These are phyloP conservation scores for Eriosoma lanigerum DNA, from an alignment of 1,140 invertebrate genomes.

Conservation along the genomic window DNA sequence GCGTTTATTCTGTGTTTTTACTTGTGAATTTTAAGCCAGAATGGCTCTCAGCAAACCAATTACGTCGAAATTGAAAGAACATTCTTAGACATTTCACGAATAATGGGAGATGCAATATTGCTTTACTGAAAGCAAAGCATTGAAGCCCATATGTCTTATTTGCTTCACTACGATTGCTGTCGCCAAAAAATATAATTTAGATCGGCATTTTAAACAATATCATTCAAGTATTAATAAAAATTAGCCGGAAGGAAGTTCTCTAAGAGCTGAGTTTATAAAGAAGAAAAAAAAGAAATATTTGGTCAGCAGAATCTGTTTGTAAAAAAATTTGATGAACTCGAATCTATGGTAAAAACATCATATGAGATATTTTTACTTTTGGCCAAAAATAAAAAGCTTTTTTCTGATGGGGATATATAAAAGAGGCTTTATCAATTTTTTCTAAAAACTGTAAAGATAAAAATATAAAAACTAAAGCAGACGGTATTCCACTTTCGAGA, in stretches of 20 bases:
- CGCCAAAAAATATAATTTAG: neutral
- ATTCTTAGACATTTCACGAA: neutral
- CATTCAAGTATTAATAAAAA: neutral
- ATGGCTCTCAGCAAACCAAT: no score
- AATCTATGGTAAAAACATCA: neutral
- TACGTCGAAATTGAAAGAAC: no score
- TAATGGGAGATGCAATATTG: neutral
- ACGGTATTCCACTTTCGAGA: neutral
- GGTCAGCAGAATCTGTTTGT: no score
- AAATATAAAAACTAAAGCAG: neutral
- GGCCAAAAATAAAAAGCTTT: neutral
- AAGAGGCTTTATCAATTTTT: conserved; percentile 2
- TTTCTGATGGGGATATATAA: neutral
- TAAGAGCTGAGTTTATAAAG: no score
- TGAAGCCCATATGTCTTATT: no score
- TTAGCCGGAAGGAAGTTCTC: no score
- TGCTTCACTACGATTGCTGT: neutral
- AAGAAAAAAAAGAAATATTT: no score
- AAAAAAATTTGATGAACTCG: no score
- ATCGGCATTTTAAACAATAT: conserved; percentile 8
- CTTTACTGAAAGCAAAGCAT: no score
- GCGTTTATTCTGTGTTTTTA: no score
- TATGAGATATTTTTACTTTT: neutral
- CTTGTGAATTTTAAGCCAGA: no score
- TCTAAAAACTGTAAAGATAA: neutral